Evolutionary conservation across 2,888 invertebrate species (phyloP).

Genomic region (Idaea straminata): DNA sequence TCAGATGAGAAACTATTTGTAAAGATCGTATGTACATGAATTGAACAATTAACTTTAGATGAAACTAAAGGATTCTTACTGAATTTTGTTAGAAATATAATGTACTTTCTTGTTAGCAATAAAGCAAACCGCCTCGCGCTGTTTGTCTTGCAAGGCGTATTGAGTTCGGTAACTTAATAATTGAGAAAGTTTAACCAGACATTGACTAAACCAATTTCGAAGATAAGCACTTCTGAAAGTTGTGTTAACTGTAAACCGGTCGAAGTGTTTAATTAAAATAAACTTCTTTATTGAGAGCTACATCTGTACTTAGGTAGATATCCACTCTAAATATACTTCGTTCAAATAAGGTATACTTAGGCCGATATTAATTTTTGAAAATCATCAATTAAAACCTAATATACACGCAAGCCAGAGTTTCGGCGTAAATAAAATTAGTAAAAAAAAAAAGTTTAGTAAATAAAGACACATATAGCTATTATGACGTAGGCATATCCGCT

Average conservation of each 20-base stretch:
- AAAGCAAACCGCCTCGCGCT: neutral
- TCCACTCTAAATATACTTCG: neutral
- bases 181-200: constrained; percentile 1
- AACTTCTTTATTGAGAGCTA: neutral
- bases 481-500: too few relatives aligned
- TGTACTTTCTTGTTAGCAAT: neutral
- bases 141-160: neutral
- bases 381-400: too few relatives aligned
- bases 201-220: constrained; percentile 1
- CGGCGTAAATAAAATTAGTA: too few relatives aligned
- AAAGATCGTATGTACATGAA: neutral
- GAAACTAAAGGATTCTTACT: neutral
- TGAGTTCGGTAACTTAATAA: neutral
- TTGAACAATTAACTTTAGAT: neutral
- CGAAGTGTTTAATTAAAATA: constrained; percentile 1
- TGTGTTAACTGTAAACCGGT: neutral
- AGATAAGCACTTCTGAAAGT: neutral
- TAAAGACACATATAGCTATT: too few relatives aligned
- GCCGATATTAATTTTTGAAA: too few relatives aligned
- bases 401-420: too few relatives aligned
- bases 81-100: neutral
- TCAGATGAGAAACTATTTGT: too few relatives aligned
- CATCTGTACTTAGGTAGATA: neutral
- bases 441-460: too few relatives aligned
- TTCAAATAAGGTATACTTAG: neutral